Evolutionary conservation across 1,140 invertebrate species (phyloP), one percentile per base, ranked within the genome.

Genomic region (Steinernema khuongi): DNA sequence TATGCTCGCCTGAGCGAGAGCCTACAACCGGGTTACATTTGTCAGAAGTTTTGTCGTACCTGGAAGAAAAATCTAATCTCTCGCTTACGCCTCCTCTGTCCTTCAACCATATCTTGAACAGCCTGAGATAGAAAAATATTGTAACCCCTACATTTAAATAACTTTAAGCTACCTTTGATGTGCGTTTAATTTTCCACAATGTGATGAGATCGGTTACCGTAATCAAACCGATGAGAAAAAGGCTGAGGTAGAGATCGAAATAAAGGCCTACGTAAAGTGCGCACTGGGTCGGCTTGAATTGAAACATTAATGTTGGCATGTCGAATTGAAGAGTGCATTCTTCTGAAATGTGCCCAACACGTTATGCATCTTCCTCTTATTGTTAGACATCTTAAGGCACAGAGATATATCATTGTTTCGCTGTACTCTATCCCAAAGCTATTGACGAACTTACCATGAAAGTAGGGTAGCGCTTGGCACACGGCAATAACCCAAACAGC

Each of bases 51-150:
- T 41, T 41, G 36, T 11, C 7, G n/a, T 41, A 41, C 22, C 50
- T 60, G 50, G 50, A 60, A 60, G 50, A 60, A 60, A 22, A 60
- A 60, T 4, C 50, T 14, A 22, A 60, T 60, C 22, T 60, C 50
- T 60, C 50, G 7, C 7, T 2, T 22, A 4, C 50, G 50, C 26
- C 50, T 14, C 2, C 22, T 7, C 50, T 22, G 7, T 11, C 26
- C 19, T 60, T 60, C 50, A 7, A 4, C 11, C 26, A n/a, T 14
- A 26, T 60, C 50, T 11, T 7, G 14, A 22, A 60, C 50, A n/a
- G 14, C 26, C 50, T 60, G 50, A 60, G 26, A 41, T 41, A n/a
- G n/a, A n/a, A n/a, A n/a, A n/a, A 7, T 41, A 41, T n/a, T n/a
- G 36, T 41, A 41, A 41, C n/a, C 36, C n/a, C 7, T 11, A 41